A percentile compares a stretch with the other conserved stretches of the same genome.
phyloP scores from a whole-genome alignment of 2,113 vertebrate species.

The Sinocyclocheilus anshuiensis region DNA sequence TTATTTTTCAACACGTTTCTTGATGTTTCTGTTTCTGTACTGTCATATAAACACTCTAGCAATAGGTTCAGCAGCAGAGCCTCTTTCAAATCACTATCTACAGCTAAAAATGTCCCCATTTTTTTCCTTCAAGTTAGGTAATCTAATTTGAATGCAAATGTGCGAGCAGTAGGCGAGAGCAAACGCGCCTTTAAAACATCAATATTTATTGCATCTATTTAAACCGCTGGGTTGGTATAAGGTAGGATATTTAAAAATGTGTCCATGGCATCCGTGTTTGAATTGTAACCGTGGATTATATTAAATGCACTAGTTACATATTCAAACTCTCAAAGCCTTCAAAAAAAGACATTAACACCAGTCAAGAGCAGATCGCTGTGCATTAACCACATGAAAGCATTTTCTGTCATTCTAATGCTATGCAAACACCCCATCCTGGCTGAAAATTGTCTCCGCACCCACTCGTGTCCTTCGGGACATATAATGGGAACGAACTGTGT shows the following conservation, averaged over 20 bases:
- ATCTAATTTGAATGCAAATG: slow-evolving; percentile 52
- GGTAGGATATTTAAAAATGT: slow-evolving; percentile 35
- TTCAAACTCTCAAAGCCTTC: slow-evolving; percentile 43
- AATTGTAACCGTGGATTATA: slow-evolving; percentile 29
- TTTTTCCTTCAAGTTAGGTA: slow-evolving; percentile 17
- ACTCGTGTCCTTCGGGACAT: slow-evolving; percentile 50
- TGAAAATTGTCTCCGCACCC: slow-evolving; percentile 52
- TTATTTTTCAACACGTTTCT: neutral
- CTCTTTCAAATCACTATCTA: neutral
- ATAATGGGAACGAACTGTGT: slow-evolving; percentile 50
- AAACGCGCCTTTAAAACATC: slow-evolving; percentile 35
- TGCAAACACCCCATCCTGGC: slow-evolving; percentile 46
- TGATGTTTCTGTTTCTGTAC: slow-evolving; percentile 6
- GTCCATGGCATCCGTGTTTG: slow-evolving; percentile 14
- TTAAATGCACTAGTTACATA: slow-evolving; percentile 25
- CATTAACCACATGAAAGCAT: slow-evolving; percentile 53
- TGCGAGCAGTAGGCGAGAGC: neutral
- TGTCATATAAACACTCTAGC: slow-evolving; percentile 17
- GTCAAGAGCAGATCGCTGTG: slow-evolving; percentile 40
- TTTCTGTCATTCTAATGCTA: slow-evolving; percentile 46
- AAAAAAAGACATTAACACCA: slow-evolving; percentile 51
- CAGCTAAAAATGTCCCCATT: neutral
- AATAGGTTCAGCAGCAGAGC: neutral
- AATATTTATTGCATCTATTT: slow-evolving; percentile 45
- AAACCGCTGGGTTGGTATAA: slow-evolving; percentile 28